Percentiles rank a stretch among this genome's conserved stretches.
These are phyloP conservation scores for Andinoacara biseriatus DNA, from an alignment of 2,113 vertebrate genomes.

Conservation along the genomic window DNA sequence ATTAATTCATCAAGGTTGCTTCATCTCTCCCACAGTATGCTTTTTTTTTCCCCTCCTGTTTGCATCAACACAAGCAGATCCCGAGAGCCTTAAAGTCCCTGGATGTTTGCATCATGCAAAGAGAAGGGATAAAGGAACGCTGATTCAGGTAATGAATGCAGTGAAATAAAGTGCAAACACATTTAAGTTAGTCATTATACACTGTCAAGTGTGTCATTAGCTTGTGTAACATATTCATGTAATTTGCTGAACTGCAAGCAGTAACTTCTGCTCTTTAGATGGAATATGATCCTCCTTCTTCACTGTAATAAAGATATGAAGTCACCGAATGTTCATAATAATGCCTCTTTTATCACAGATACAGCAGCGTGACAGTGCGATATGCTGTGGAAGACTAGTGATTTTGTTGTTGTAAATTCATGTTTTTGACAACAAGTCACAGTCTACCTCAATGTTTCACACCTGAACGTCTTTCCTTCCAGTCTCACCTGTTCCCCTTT, in stretches of 20 bases:
- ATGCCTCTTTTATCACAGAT: neutral
- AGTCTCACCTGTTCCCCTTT: neutral
- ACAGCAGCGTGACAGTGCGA: conserved; percentile 15
- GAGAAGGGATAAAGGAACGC: conserved; percentile 12
- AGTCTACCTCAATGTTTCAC: conserved; percentile 75
- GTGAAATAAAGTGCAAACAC: conserved; percentile 24
- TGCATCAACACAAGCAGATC: conserved; percentile 30
- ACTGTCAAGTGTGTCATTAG: neutral
- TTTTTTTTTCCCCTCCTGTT: neutral
- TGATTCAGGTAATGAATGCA: conserved; percentile 16
- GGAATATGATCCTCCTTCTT: neutral
- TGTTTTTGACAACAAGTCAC: conserved; percentile 76
- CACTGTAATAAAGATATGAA: neutral
- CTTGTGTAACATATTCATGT: neutral
- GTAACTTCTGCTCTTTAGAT: neutral
- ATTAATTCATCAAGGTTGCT: conserved; percentile 34
- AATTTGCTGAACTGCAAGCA: neutral
- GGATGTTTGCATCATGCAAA: conserved; percentile 9
- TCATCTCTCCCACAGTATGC: conserved; percentile 8
- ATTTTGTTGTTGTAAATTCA: conserved; percentile 79
- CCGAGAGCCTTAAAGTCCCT: conserved; percentile 21
- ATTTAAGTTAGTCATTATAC: conserved; percentile 13
- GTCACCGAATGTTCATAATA: neutral
- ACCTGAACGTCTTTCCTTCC: conserved; percentile 3
- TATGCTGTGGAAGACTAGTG: conserved; percentile 78